Base-by-base conservation (phyloP, 2,888 invertebrate genomes). In the Rapana venosa region DNA sequence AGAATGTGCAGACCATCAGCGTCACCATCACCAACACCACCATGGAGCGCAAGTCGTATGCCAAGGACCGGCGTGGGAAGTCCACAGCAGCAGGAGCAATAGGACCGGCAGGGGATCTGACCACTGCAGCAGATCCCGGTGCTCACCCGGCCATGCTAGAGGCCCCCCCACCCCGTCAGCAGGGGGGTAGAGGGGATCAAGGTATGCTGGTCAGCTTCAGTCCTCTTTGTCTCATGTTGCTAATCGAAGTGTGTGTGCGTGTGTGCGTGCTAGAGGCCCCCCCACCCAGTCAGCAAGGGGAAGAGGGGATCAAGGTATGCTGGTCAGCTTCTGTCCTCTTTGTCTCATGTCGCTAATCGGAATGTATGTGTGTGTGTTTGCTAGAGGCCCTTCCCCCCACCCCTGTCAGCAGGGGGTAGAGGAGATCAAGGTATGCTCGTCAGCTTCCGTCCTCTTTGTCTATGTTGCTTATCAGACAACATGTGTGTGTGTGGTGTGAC, bases 11-110 rank as follows among this genome's bases (percentile, higher is more conserved):
- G 87, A 92, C 92, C 58, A 92, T 92, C 86, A 92, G 92, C 79
- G 92, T 92, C 20, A 92, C 92, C 32, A 92, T 92, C 77, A 92
- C 92, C 1, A 92, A 91, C 90, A 92, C 91, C 5, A 92, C 92
- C 35, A 92, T 92, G 15, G 94, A 94, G 90, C 92, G 92, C 89
- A 94, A 94, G 77, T 94, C 93, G 15, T 94, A 94, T 87, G 92
- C 93, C 36, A 93, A 94, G 83, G 94, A 94, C 15, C 88, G 94
- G 22, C 91, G 93, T 58, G 93, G 90, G 8, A 92, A 93, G 87
- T 90, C 91, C 26, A 90, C 92, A 26, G 91, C 92, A 32, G 91
- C 91, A 26, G 77, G 87, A n/a, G 81, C 26, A 0, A 32, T 74
- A 17, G 89, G 89, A 30, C 85, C 66, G 35, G 47, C 20, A 22